Evolutionary conservation across 2,113 vertebrate genomes (phyloP).

Genomic region (Perccottus glenii): DNA sequence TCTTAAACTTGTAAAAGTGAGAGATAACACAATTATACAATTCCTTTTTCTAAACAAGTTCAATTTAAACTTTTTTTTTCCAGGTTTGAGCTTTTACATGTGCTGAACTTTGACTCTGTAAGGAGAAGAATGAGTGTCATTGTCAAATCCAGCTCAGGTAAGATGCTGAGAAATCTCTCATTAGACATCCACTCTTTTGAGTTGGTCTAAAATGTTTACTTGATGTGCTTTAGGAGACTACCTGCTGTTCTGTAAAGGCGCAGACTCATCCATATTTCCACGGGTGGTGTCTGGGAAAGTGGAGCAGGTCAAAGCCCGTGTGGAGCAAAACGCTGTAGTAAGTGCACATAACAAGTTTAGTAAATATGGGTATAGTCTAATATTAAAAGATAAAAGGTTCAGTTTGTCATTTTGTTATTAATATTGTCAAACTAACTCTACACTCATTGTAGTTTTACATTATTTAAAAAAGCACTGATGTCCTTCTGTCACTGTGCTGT

Average conservation of each 20-base stretch:
- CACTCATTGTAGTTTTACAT: not conserved
- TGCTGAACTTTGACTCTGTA: conserved; percentile 95
- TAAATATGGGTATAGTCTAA: no score
- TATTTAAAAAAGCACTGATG: not conserved
- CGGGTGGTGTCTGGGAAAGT: conserved; percentile 93
- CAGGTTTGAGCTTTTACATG: conserved; percentile 92
- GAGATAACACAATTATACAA: not conserved
- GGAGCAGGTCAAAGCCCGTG: conserved; percentile 89
- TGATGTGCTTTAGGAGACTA: conserved; percentile 84
- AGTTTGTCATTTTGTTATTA: no score
- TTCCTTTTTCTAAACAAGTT: not conserved
- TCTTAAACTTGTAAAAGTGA: not conserved
- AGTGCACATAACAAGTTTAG: conserved; percentile 49
- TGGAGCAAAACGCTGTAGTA: conserved; percentile 96
- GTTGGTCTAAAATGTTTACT: conserved; percentile 10
- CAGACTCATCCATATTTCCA: conserved; percentile 96
- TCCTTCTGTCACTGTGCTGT: not conserved
- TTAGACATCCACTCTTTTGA: not conserved
- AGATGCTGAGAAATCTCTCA: not conserved
- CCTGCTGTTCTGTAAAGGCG: conserved; percentile 96
- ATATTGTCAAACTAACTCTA: no score
- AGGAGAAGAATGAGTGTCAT: conserved; percentile 97
- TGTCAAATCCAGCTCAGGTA: conserved; percentile 88
- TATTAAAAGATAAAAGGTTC: no score
- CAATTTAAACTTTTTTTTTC: conserved; percentile 2